Conservation (phyloP, 2,888 invertebrate species). For the Aleiodes leptofemur region DNA sequence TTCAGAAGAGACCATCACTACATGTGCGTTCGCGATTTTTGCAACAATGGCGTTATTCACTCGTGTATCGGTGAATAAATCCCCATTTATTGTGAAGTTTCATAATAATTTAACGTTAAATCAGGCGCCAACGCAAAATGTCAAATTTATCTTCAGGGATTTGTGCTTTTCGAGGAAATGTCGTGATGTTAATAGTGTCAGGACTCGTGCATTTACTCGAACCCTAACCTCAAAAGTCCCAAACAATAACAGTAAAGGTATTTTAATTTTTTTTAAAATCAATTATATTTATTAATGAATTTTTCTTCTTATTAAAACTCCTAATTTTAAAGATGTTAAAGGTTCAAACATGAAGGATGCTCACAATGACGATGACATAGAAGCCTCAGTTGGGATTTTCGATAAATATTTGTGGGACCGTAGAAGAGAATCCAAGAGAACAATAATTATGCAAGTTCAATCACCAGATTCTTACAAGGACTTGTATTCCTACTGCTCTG, state of each 20-base stretch:
- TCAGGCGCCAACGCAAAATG: not conserved
- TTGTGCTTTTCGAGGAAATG: not conserved
- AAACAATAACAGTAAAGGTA: not conserved
- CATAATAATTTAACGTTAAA: conserved; percentile 44
- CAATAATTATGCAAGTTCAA: conserved; percentile 86
- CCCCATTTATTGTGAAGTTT: conserved; percentile 59
- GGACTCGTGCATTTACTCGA: not conserved
- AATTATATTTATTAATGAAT: not conserved
- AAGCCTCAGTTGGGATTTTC: conserved; percentile 69
- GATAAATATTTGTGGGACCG: conserved; percentile 79
- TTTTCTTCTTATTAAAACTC: not conserved
- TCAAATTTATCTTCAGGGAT: not conserved
- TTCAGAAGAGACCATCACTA: no score
- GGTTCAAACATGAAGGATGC: not conserved
- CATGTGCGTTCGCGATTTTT: conserved; percentile 36
- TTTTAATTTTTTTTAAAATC: not conserved
- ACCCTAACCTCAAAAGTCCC: conserved; percentile 13
- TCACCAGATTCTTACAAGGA: conserved; percentile 83
- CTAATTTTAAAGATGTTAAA: not conserved
- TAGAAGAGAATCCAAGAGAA: conserved; percentile 81
- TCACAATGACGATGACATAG: not conserved
- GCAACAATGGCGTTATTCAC: conserved; percentile 63
- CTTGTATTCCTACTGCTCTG: conserved; percentile 82
- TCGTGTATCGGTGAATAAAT: conserved; percentile 56
- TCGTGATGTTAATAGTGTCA: not conserved